Percentiles rank a stretch among this genome's conserved stretches.
These are phyloP conservation scores for Lomographa bimaculata DNA, from an alignment of 2,888 invertebrate genomes.

Conservation along the genomic window DNA sequence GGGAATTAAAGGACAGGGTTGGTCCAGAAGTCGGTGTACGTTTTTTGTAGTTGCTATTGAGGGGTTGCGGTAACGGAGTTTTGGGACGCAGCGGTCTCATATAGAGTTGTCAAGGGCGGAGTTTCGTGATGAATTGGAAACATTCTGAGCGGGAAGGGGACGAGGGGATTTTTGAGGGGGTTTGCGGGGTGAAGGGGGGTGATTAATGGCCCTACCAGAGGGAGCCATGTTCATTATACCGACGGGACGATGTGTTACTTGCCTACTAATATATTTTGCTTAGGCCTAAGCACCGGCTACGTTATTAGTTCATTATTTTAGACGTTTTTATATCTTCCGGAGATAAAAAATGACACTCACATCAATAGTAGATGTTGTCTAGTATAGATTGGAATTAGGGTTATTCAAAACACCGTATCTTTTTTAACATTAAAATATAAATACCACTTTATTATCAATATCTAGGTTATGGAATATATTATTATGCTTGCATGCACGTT, in stretches of 20 bases:
- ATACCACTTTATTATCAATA: no score
- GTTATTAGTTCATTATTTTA: conserved; percentile 77
- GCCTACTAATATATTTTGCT: conserved; percentile 78
- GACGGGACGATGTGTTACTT: conserved; percentile 79
- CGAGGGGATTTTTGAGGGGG: conserved; percentile 68
- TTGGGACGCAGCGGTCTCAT: conserved; percentile 66
- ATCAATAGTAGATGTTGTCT: conserved; percentile 54
- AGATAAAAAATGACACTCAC: conserved; percentile 64
- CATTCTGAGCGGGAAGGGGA: conserved; percentile 72
- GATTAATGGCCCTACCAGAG: conserved; percentile 75
- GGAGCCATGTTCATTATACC: conserved; percentile 83
- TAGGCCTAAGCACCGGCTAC: conserved; percentile 59
- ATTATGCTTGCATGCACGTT: no score
- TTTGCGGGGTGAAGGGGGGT: conserved; percentile 57
- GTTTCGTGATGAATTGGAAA: conserved; percentile 83
- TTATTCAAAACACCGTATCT: conserved; percentile 44
- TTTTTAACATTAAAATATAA: no score
- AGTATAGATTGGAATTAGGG: conserved; percentile 43
- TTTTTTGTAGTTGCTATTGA: conserved; percentile 28
- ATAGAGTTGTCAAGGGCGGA: conserved; percentile 86
- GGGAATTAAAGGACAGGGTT: conserved; percentile 42
- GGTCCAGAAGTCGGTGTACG: conserved; percentile 42
- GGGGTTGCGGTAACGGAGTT: conserved; percentile 52
- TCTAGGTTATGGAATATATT: no score
- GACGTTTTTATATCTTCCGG: conserved; percentile 76